Percentiles rank a stretch among this genome's conserved stretches.
These are phyloP conservation scores for Phycodurus eques DNA, from an alignment of 2,113 vertebrate genomes.

Conservation along the genomic window DNA sequence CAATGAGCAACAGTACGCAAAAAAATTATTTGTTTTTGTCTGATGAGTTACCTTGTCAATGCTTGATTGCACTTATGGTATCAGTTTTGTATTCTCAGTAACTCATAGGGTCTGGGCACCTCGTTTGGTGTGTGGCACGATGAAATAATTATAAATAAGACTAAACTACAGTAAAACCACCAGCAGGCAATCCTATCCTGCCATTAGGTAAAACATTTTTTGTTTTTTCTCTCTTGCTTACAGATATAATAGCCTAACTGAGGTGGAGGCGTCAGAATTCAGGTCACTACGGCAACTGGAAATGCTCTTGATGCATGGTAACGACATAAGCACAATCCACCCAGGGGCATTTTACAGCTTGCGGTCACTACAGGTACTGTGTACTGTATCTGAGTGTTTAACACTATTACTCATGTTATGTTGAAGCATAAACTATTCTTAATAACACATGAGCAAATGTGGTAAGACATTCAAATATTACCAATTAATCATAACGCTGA, in stretches of 20 bases:
- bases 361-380: slow-evolving; percentile 73
- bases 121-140: background rate
- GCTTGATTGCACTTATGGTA: too few species aligned
- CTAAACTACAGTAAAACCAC: background rate
- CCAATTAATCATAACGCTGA: too few species aligned
- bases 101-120: background rate
- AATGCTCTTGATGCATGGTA: slow-evolving; percentile 80
- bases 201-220: background rate
- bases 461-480: background rate
- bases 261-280: slow-evolving; percentile 70
- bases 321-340: slow-evolving; percentile 69
- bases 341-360: slow-evolving; percentile 72
- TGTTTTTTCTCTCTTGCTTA: slow-evolving; percentile 30
- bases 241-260: slow-evolving; percentile 78
- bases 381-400: background rate
- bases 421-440: background rate
- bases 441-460: background rate
- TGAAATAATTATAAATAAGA: background rate
- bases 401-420: background rate
- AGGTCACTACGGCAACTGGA: slow-evolving; percentile 70
- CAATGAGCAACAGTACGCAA: too few species aligned
- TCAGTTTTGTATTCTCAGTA: too few species aligned
- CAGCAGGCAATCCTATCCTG: background rate
- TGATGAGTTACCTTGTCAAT: too few species aligned
- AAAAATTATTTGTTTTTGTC: too few species aligned